Conservation (phyloP, 2,888 invertebrate species). For the Nasonia oneida region DNA sequence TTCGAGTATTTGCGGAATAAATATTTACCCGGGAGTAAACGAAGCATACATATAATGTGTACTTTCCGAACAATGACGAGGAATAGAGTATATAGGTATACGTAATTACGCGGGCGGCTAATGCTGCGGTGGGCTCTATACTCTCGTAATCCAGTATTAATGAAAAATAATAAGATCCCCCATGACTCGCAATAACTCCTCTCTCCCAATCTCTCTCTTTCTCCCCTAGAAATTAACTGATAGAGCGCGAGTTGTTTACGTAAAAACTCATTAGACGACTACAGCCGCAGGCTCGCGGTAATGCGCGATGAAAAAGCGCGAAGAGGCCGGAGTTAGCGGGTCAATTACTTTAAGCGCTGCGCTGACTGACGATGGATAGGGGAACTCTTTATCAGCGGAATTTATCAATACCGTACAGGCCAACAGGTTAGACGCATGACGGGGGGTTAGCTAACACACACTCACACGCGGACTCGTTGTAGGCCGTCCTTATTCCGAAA, state of each 20-base stretch:
- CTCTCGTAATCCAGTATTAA: neutral
- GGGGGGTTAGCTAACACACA: neutral
- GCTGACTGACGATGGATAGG: neutral
- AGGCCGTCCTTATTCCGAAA: neutral
- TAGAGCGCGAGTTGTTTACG: conserved; percentile 15
- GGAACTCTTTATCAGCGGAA: conserved; percentile 10
- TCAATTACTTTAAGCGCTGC: conserved; percentile 17
- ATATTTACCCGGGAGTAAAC: neutral
- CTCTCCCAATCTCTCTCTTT: neutral
- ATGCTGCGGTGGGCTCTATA: neutral
- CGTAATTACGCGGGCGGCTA: neutral
- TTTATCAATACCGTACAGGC: conserved; percentile 31
- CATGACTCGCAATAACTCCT: conserved; percentile 12
- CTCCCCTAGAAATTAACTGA: conserved; percentile 10
- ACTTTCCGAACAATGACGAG: neutral
- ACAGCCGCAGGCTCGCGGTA: neutral
- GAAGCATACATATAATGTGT: neutral
- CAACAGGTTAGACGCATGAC: conserved; percentile 18
- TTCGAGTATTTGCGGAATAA: neutral
- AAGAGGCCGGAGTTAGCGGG: neutral
- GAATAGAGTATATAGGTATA: neutral
- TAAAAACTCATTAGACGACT: conserved; percentile 26
- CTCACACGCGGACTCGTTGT: neutral
- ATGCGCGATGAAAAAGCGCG: conserved; percentile 17
- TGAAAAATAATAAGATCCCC: conserved; percentile 29